Evolutionary conservation across 2,888 invertebrate species (phyloP), one percentile per base, ranked within the genome.

Genomic region (Dryobotodes eremita): DNA sequence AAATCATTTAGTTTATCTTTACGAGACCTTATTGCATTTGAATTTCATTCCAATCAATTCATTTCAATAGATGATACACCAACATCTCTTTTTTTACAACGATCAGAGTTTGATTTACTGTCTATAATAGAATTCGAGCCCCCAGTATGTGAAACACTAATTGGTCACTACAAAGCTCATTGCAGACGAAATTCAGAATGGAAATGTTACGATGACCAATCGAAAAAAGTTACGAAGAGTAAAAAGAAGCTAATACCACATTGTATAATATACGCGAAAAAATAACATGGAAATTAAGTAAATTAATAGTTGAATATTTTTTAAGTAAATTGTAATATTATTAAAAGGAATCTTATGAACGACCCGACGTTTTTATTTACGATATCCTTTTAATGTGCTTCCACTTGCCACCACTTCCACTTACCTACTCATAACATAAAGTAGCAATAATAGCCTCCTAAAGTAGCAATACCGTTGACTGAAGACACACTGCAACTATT

Each of bases 101-200:
- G 69, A 68, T 64, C 73, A 13, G 78, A 78, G 57, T 82, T 77
- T 76, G 23, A 74, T 76, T 82, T 82, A 79, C 68, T 79, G 76
- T 82, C 82, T 36, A 79, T 82, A 79, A 79, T 82, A 76, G 82
- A 82, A 82, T 82, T 79, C 36, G 76, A 20, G 59, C 71, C 74
- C 55, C 73, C 70, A 70, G 69, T 70, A 73, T 64, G 69, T 69
- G 78, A 64, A 73, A 78, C n/a, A n/a, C n/a, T n/a, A n/a, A n/a
- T n/a, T n/a, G n/a, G n/a, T n/a, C n/a, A n/a, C n/a, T n/a, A n/a
- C 55, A 82, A 79, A 77, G 77, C 82, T 82, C 82, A 82, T 65
- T 82, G 82, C 72, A 77, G 74, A 72, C 79, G 79, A 79, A 82
- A 75, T 79, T 82, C 72, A 77, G 10, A 79, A 72, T 82, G 82